Evolutionary conservation across 2,888 invertebrate genomes (phyloP).

Genomic region (Agrotis clavis): DNA sequence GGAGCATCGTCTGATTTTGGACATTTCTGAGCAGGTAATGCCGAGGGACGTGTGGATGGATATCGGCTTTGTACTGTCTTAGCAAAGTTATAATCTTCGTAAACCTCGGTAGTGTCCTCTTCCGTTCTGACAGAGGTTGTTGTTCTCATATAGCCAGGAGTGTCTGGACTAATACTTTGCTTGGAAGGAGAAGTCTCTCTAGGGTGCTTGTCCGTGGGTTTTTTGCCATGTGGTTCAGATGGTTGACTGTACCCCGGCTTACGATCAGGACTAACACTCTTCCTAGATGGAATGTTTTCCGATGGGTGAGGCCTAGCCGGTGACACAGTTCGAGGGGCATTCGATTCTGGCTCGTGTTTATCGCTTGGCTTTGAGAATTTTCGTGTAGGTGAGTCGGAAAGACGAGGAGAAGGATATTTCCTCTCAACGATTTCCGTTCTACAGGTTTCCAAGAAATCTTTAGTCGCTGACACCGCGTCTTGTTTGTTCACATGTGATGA

Average conservation of each 20-base stretch:
- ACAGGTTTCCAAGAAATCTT: conserved; percentile 54
- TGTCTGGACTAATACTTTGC: conserved; percentile 38
- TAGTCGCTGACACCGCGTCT: conserved; percentile 49
- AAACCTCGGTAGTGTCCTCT: conserved; percentile 34
- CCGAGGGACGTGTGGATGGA: conserved; percentile 17
- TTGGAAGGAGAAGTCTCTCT: conserved; percentile 39
- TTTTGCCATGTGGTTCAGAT: conserved; percentile 19
- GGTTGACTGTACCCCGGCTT: conserved; percentile 30
- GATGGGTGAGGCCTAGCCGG: conserved; percentile 32
- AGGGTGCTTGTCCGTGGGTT: conserved; percentile 11
- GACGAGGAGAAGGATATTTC: conserved; percentile 45
- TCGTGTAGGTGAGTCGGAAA: conserved; percentile 55
- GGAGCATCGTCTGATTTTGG: conserved; percentile 24
- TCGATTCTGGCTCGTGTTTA: conserved; percentile 11
- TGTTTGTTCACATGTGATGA: conserved; percentile 57
- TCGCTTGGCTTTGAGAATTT: conserved; percentile 37
- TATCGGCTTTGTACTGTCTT: conserved; percentile 28
- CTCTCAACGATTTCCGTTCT: conserved; percentile 49
- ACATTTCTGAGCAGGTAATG: conserved; percentile 17
- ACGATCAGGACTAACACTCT: conserved; percentile 53
- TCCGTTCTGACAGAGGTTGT: conserved; percentile 54
- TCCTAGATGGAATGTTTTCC: conserved; percentile 13
- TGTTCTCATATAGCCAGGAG: conserved; percentile 53
- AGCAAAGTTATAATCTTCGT: conserved; percentile 15
- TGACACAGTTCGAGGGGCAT: conserved; percentile 36